Base-by-base conservation (phyloP, 2,113 vertebrate genomes). In the Pelecanoides urinatrix region DNA sequence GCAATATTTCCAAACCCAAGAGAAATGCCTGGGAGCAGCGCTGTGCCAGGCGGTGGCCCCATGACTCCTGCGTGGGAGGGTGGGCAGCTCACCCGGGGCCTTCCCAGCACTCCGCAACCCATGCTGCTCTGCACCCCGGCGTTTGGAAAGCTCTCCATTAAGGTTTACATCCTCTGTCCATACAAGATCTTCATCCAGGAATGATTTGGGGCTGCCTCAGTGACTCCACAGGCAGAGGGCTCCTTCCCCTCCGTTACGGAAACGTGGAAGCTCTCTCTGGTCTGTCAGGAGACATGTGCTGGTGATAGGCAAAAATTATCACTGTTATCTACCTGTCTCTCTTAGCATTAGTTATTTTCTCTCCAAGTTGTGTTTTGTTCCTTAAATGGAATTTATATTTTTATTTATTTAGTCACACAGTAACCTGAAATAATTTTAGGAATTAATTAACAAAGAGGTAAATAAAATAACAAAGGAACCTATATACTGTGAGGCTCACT, bases 1-100 rank as follows among this genome's bases (percentile, higher is more conserved):
- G 29, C 36, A 91, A 12, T 76, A 84, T 80, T 73, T 76, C 47
- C 67, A 59, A 83, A 40, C 3, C 22, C 44, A 52, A 55, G 63
- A 79, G 6, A 80, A 58, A 76, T 44, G 76, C 36, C 68, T 65
- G 16, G 29, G 19, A 85, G 74, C 22, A 0, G 10, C 0, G 0
- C 20, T 77, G 32, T 16, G 40, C 42, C n/a, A 11, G 20, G 17
- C 6, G 0, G n/a, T 25, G 34, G 36, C 22, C 11, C 10, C 1
- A 1, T 20, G 18, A 11, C 18, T 49, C 30, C 20, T 20, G 63
- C 2, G 0, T 0, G 2, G 30, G 16, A 3, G 0, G 27, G 16
- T 0, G 1, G 36, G 16, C 11, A 20, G 26, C 36, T 73, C 4
- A 2, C 26, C 17, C 6, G 6, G 16, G 22, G 36, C 23, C 42